Evolutionary conservation across 1,140 invertebrate species (phyloP).

Genomic region (Liolophura sinensis): DNA sequence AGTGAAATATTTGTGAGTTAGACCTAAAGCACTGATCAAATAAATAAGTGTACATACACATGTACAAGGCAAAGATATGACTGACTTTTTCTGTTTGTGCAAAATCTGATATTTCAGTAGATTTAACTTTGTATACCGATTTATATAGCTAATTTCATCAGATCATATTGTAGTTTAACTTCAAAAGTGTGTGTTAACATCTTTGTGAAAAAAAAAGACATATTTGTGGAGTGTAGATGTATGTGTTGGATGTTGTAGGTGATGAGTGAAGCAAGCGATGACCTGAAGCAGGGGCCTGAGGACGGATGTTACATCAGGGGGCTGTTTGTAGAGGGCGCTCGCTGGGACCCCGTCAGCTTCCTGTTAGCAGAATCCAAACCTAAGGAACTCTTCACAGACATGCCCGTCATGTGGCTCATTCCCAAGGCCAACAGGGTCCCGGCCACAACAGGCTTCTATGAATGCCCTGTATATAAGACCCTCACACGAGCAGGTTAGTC

Average conservation of each 20-base stretch:
- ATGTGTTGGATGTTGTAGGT: conserved; percentile 30
- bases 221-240: too few species aligned
- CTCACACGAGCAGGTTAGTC: conserved; percentile 58
- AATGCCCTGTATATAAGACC: conserved; percentile 61
- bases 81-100: too few species aligned
- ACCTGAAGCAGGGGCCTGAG: conserved; percentile 43
- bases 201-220: too few species aligned
- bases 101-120: too few species aligned
- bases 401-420: conserved; percentile 57
- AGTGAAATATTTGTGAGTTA: too few species aligned
- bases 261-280: conserved; percentile 37
- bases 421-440: conserved; percentile 49
- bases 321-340: conserved; percentile 56
- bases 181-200: too few species aligned
- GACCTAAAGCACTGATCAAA: too few species aligned
- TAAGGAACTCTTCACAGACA: conserved; percentile 58
- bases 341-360: conserved; percentile 50
- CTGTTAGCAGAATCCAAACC: conserved; percentile 54
- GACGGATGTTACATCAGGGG: conserved; percentile 60
- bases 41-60: too few species aligned
- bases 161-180: too few species aligned
- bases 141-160: too few species aligned
- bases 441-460: conserved; percentile 49
- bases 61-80: too few species aligned
- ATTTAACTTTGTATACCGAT: too few species aligned